These are phyloP conservation scores for Epistrophe grossulariae DNA, from an alignment of 2,888 invertebrate genomes.

Conservation along the genomic window DNA sequence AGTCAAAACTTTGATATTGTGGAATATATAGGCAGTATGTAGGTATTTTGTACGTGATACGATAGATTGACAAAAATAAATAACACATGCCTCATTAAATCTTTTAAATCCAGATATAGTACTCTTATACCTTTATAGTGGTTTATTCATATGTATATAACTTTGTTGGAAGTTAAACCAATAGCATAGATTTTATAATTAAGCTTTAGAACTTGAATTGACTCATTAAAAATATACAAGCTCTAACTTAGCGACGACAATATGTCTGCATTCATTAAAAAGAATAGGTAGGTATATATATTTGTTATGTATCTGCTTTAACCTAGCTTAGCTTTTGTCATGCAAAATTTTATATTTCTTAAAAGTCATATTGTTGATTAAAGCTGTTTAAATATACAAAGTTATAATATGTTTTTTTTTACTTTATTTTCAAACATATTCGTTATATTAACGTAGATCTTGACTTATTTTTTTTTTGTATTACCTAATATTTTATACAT, in stretches of 20 bases:
- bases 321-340: neutral
- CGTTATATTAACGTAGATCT: no score
- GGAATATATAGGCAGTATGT: no score
- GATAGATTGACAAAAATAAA: slow-evolving; percentile 1
- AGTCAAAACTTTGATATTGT: neutral
- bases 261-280: neutral
- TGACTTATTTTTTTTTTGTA: no score
- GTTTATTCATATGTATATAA: no score
- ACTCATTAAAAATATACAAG: slow-evolving; percentile 4
- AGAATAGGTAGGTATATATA: no score
- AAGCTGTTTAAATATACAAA: neutral
- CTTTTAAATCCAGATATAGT: neutral
- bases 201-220: neutral
- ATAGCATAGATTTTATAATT: neutral
- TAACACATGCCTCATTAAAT: neutral
- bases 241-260: neutral
- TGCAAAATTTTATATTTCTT: neutral
- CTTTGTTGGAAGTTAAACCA: no score
- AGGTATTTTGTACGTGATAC: no score
- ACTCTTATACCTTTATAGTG: no score
- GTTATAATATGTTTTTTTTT: neutral
- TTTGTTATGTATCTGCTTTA: neutral
- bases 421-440: neutral
- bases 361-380: neutral
- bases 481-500: no score